These are phyloP conservation scores for Myxocyprinus asiaticus DNA, from an alignment of 2,113 vertebrate genomes.

Conservation along the genomic window DNA sequence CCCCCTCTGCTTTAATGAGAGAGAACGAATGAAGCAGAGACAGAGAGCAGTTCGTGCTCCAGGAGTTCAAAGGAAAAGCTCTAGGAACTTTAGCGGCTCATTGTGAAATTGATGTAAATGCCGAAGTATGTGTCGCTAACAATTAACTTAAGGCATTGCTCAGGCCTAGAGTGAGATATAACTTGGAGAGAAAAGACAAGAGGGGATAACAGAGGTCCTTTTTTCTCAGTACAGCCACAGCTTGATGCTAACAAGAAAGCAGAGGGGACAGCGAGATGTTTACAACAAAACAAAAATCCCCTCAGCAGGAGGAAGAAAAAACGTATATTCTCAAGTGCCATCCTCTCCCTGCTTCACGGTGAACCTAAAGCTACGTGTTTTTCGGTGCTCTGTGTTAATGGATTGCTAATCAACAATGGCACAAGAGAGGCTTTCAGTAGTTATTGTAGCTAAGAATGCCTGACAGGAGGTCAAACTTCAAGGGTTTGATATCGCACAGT, in stretches of 20 bases:
- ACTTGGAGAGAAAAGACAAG: conserved; percentile 17
- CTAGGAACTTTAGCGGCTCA: conserved; percentile 56
- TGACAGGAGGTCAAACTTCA: conserved; percentile 60
- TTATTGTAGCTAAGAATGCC: conserved; percentile 47
- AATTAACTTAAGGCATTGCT: conserved; percentile 54
- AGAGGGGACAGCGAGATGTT: conserved; percentile 1
- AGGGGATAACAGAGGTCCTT: conserved; percentile 26
- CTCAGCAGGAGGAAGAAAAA: neutral
- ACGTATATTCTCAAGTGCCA: conserved; percentile 26
- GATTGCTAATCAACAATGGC: conserved; percentile 52
- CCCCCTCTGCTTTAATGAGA: conserved; percentile 53
- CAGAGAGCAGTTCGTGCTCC: conserved; percentile 42
- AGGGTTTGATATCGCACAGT: conserved; percentile 58
- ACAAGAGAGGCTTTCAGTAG: conserved; percentile 49
- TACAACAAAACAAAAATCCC: conserved; percentile 24
- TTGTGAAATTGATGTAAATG: conserved; percentile 60
- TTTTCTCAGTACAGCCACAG: conserved; percentile 12
- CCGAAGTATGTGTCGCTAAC: conserved; percentile 46
- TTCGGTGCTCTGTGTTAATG: conserved; percentile 46
- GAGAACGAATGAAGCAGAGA: conserved; percentile 47
- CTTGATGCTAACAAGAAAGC: too few species aligned
- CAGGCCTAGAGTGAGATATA: conserved; percentile 40
- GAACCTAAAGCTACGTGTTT: conserved; percentile 44
- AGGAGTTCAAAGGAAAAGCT: conserved; percentile 55
- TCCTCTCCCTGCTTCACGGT: conserved; percentile 41